Base-by-base conservation (phyloP, 2,888 invertebrate genomes). In the Chloromyia formosa region DNA sequence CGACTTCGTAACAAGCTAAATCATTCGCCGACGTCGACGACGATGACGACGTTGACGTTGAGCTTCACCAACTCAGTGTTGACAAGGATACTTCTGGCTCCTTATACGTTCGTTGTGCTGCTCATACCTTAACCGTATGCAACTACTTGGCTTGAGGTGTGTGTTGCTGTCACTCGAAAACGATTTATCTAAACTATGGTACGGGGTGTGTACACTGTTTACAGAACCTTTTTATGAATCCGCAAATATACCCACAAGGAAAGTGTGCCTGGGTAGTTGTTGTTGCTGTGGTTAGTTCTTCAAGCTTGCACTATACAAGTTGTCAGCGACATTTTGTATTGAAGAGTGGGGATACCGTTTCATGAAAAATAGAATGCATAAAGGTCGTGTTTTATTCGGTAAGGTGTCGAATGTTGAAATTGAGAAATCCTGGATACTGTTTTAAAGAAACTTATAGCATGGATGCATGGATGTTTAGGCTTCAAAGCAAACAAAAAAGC, bases 171-270 rank as follows among this genome's bases (percentile, higher is more conserved):
- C 58, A 58, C 61, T 42, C 45, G 61, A 66, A 40, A 16, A 69
- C 61, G 75, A 75, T 75, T 75, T 75, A 75, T 75, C 40, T 74
- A 40, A 40, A 69, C 69, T 60, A n/a, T 69, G 12, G 54, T n/a
- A 35, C 12, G 69, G 7, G 16, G 54, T 69, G 53, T 54, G 35
- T 10, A 42, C 42, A 16, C 49, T 72, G 64, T 75, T 64, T 75
- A 42, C 74, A 56, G 40, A 9, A 40, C 20, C 73, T 74, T 74
- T 75, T 74, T 75, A 73, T 62, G 49, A 62, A 60, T 75, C 74
- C 61, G 62, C 68, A 75, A 75, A 74, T 73, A 75, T 73, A 73
- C 58, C 53, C 27, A 64, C n/a, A 62, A 60, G 53, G 60, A 58
- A 45, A 61, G 60, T 58, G 75, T 71, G 69, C 56, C 68, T 45